Evolutionary conservation across 2,797 vertebrate genomes (phyloP).

Genomic region (Erpetoichthys calabaricus): DNA sequence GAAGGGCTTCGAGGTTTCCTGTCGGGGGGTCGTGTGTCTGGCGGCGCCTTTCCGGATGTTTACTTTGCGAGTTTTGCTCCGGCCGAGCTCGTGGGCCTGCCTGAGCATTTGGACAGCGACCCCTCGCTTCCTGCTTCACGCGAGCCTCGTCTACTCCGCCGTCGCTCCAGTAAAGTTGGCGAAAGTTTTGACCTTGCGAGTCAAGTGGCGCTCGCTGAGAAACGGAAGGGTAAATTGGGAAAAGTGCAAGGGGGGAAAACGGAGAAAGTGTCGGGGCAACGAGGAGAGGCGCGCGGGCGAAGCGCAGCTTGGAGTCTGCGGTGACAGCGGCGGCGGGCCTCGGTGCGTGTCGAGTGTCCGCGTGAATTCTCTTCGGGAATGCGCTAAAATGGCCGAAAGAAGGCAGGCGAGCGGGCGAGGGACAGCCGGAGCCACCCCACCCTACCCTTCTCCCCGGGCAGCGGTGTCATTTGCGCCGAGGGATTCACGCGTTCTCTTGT

Average conservation of each 20-base stretch:
- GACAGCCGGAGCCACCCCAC: neutral
- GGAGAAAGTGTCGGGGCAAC: conserved; percentile 3
- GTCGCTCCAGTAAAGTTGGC: too few relatives aligned
- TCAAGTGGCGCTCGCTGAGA: too few relatives aligned
- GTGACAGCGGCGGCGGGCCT: neutral
- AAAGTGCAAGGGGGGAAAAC: conserved; percentile 1
- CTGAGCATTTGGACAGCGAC: conserved; percentile 37
- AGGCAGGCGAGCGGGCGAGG: conserved; percentile 17
- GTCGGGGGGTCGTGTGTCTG: conserved; percentile 2
- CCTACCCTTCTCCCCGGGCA: too few relatives aligned
- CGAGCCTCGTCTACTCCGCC: too few relatives aligned
- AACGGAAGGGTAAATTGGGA: neutral
- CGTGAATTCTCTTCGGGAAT: conserved; percentile 18
- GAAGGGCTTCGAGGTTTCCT: neutral
- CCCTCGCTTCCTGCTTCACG: conserved; percentile 2
- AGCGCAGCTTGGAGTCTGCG: conserved; percentile 3
- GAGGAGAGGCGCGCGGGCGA: conserved; percentile 3
- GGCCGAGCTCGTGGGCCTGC: conserved; percentile 5
- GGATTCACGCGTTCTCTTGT: too few relatives aligned
- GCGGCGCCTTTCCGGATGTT: conserved; percentile 6
- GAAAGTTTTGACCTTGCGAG: too few relatives aligned
- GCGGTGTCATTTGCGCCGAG: too few relatives aligned
- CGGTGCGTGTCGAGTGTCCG: neutral
- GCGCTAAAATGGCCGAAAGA: conserved; percentile 27
- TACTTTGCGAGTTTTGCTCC: conserved; percentile 5